Evolutionary conservation across 1,140 invertebrate species (phyloP).

Genomic region (Trypoxylus dichotomus): DNA sequence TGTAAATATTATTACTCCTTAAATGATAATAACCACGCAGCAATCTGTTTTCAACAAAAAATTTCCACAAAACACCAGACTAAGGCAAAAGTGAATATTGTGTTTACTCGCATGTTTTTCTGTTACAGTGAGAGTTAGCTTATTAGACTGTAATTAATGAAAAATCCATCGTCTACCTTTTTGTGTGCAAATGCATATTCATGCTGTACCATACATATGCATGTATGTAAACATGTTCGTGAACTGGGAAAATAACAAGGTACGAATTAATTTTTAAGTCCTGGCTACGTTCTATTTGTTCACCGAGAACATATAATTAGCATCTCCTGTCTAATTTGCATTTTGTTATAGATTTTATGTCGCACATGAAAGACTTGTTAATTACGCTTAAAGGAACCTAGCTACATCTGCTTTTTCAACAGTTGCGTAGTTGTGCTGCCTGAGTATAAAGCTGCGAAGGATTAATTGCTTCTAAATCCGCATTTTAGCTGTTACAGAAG

Average conservation of each 20-base stretch:
- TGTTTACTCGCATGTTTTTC: not conserved
- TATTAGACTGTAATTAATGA: conserved; percentile 2
- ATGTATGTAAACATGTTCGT: not conserved
- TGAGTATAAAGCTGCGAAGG: no score
- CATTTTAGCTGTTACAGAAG: no score
- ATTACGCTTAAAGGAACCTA: no score
- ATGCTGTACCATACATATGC: not conserved
- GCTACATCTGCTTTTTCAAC: no score
- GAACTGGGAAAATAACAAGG: not conserved
- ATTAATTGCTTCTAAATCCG: no score
- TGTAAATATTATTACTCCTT: no score
- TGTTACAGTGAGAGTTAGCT: not conserved
- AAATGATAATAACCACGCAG: no score
- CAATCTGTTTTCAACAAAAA: no score
- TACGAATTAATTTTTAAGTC: not conserved
- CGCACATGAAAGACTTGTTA: no score
- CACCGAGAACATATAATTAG: not conserved
- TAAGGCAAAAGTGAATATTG: not conserved
- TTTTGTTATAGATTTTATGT: no score
- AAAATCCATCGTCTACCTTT: not conserved
- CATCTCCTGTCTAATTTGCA: not conserved
- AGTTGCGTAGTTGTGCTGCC: no score
- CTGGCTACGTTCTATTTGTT: not conserved
- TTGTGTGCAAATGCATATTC: not conserved
- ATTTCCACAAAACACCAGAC: no score